These are phyloP conservation scores for Steatornis caripensis DNA, from an alignment of 2,113 vertebrate genomes.

Conservation along the genomic window DNA sequence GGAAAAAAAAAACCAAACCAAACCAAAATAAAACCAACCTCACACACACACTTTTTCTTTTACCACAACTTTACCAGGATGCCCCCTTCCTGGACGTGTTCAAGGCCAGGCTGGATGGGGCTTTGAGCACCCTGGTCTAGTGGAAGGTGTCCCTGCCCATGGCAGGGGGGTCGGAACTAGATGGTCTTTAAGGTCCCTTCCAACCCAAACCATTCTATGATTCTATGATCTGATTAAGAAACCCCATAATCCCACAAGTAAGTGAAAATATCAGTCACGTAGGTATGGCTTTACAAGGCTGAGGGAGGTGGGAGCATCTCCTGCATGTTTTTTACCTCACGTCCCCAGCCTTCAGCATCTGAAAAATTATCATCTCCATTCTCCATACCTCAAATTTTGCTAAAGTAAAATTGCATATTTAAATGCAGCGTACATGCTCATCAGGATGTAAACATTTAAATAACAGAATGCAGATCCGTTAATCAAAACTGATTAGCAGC, in stretches of 20 bases:
- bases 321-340: neutral
- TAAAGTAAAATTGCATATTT: neutral
- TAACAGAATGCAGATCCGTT: neutral
- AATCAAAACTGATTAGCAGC: conserved; percentile 34
- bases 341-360: neutral
- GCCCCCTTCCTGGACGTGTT: no score
- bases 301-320: neutral
- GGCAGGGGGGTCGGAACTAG: no score
- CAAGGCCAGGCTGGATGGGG: no score
- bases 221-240: neutral
- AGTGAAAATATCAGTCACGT: neutral
- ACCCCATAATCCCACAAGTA: neutral
- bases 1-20: neutral
- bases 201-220: no score
- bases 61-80: no score
- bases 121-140: no score
- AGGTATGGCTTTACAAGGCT: neutral
- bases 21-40: neutral
- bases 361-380: neutral
- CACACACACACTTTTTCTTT: neutral
- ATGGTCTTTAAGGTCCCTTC: no score
- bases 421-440: neutral
- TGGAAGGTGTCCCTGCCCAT: no score
- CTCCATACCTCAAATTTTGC: neutral
- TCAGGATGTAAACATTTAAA: conserved; percentile 14